Conservation (phyloP, 1,140 invertebrate species). For the Aleiodes sp. region DNA sequence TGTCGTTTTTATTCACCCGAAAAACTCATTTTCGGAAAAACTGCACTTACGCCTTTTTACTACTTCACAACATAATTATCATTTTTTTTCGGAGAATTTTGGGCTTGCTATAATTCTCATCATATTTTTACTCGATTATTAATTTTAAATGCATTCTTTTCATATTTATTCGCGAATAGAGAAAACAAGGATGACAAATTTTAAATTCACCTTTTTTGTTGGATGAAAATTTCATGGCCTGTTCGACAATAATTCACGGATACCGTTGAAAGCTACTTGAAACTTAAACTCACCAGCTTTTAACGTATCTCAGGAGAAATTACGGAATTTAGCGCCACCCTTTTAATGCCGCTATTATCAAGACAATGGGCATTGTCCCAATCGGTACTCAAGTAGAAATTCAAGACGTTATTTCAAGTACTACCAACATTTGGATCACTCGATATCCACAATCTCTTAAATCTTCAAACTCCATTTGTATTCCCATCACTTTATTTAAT, state of each 20-base stretch:
- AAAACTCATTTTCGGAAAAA: too few species aligned
- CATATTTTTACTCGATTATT: too few species aligned
- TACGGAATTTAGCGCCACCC: slow-evolving; percentile 2
- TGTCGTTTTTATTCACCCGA: too few species aligned
- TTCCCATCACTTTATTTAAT: slow-evolving; percentile 10
- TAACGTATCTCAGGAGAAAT: slow-evolving; percentile 1
- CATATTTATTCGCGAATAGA: too few species aligned
- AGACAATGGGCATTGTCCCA: slow-evolving; percentile 7
- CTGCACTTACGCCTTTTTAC: too few species aligned
- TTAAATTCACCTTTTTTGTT: too few species aligned
- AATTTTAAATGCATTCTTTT: too few species aligned
- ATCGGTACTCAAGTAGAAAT: neutral
- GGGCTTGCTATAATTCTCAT: too few species aligned
- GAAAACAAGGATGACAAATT: too few species aligned
- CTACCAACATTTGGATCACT: slow-evolving; percentile 7
- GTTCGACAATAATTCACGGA: neutral
- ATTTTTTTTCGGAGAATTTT: too few species aligned
- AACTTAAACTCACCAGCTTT: neutral
- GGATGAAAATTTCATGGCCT: neutral
- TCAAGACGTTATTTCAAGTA: neutral
- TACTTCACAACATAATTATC: too few species aligned
- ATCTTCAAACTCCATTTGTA: slow-evolving; percentile 5
- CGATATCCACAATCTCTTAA: slow-evolving; percentile 4
- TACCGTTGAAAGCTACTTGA: neutral
- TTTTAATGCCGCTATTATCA: neutral